Evolutionary conservation across 2,113 vertebrate genomes (phyloP).

Genomic region (Nesogale talazaci): DNA sequence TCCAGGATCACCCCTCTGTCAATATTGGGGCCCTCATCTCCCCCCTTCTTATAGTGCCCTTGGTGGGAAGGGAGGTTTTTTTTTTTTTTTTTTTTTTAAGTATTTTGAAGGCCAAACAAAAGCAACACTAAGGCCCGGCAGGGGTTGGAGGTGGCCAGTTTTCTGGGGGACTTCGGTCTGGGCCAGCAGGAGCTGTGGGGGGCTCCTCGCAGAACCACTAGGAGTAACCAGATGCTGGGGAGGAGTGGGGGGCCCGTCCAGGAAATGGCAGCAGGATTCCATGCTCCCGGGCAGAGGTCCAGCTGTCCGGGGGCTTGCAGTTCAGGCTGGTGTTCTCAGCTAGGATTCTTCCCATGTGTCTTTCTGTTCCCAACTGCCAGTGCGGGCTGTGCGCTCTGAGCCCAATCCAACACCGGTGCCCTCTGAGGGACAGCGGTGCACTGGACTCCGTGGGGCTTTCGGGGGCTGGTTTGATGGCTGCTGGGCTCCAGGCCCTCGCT

Average conservation of each 20-base stretch:
- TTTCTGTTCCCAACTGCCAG: not conserved
- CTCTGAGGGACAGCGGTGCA: not conserved
- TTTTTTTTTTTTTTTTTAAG: not conserved
- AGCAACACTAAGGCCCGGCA: conserved; percentile 44
- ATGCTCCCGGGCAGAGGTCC: not conserved
- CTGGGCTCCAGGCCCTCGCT: not conserved
- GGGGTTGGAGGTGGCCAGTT: conserved; percentile 23
- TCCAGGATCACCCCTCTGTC: conserved; percentile 5
- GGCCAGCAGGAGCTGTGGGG: conserved; percentile 69
- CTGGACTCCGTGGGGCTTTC: not conserved
- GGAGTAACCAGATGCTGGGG: conserved; percentile 50
- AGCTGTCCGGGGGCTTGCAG: too few relatives aligned
- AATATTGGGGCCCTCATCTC: conserved; percentile 62
- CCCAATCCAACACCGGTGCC: too few relatives aligned
- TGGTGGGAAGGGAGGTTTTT: not conserved
- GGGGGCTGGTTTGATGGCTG: not conserved
- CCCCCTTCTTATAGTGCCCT: not conserved
- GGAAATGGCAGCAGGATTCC: not conserved
- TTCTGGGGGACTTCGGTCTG: not conserved
- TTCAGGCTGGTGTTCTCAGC: conserved; percentile 41
- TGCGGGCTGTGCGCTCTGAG: not conserved
- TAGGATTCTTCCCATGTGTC: not conserved
- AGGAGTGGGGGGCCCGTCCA: not conserved
- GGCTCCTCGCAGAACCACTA: conserved; percentile 66
- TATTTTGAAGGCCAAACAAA: conserved; percentile 52